Conservation (phyloP, 2,888 invertebrate genomes). For the Aricia artaxerxes region DNA sequence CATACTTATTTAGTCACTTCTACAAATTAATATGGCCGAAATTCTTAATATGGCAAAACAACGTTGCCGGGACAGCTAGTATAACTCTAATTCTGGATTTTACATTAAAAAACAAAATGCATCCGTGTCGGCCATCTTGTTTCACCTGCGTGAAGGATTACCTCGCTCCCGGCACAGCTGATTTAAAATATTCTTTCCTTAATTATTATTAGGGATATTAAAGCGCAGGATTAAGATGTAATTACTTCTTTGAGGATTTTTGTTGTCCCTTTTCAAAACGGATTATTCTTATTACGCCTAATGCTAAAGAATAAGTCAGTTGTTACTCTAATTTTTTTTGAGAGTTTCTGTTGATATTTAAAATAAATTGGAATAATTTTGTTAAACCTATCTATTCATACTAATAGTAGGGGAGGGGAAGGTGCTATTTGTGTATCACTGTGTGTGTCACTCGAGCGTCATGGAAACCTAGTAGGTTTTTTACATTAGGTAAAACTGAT, state of each 20-base stretch:
- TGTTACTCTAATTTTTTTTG: conserved; percentile 30
- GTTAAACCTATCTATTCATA: no score
- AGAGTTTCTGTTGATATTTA: no score
- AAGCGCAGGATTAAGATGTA: conserved; percentile 67
- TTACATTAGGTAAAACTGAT: no score
- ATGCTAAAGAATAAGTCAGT: conserved; percentile 27
- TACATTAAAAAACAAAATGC: conserved; percentile 45
- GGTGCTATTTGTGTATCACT: no score
- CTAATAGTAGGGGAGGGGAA: no score
- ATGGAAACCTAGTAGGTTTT: no score
- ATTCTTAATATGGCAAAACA: no score
- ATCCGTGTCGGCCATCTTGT: conserved; percentile 65
- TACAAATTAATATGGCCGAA: no score
- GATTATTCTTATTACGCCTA: conserved; percentile 29
- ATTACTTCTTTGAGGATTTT: conserved; percentile 59
- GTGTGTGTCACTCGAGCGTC: no score
- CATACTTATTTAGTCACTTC: no score
- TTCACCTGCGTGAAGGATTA: conserved; percentile 66
- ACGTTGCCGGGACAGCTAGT: no score
- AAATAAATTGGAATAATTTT: not conserved
- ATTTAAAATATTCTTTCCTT: conserved; percentile 58
- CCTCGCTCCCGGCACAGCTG: conserved; percentile 45
- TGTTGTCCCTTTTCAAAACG: conserved; percentile 35
- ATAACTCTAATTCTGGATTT: not conserved
- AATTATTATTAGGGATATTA: conserved; percentile 70